Conservation (phyloP, 1,140 invertebrate species). For the Nasonia giraulti region DNA sequence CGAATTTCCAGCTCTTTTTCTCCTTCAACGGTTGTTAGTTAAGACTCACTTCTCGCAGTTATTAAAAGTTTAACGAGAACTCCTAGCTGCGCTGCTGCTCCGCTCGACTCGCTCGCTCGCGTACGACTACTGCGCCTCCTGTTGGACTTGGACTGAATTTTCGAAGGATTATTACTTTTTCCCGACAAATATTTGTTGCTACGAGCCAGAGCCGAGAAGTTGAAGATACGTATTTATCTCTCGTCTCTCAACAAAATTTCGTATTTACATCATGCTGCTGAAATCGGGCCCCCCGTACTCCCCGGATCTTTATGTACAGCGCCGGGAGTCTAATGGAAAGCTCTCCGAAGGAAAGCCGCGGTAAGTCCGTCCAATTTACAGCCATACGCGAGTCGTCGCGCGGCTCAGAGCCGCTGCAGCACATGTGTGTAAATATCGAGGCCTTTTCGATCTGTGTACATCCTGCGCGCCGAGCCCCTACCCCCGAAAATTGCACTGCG, state of each 20-base stretch:
- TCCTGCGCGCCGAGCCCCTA: not conserved
- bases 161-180: not conserved
- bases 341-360: not conserved
- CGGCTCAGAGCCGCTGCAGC: conserved; percentile 37
- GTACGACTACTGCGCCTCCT: not conserved
- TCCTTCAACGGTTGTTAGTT: not conserved
- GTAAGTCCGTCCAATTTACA: conserved; percentile 62
- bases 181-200: not conserved
- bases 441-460: not conserved
- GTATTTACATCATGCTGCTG: not conserved
- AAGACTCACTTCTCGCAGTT: not conserved
- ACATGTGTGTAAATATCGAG: conserved; percentile 44
- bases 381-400: conserved; percentile 49
- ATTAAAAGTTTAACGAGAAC: not conserved
- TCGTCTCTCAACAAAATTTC: not conserved
- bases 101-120: too few relatives aligned
- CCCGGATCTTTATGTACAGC: not conserved
- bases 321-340: not conserved
- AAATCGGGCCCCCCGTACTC: not conserved
- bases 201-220: not conserved
- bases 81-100: not conserved
- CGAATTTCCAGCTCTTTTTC: too few relatives aligned
- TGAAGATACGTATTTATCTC: not conserved
- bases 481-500: not conserved
- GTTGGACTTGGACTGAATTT: not conserved